These are phyloP conservation scores for Diplodus puntazzo DNA, from an alignment of 2,797 vertebrate genomes.

Conservation along the genomic window DNA sequence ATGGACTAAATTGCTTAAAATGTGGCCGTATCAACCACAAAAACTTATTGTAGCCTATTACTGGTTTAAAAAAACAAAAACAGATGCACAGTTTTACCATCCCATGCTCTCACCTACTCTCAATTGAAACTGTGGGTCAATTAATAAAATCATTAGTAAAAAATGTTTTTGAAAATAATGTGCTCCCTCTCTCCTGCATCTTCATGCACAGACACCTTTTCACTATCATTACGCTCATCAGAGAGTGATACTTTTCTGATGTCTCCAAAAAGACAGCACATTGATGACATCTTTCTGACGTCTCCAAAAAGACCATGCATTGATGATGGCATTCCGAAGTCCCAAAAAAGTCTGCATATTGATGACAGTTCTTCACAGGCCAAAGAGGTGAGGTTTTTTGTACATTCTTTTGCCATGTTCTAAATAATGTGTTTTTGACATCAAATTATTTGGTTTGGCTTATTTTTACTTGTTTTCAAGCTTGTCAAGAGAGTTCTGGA, in stretches of 20 bases:
- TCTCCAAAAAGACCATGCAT: too few species aligned
- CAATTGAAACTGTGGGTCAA: background rate
- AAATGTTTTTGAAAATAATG: background rate
- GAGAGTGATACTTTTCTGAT: background rate
- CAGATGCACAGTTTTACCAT: too few species aligned
- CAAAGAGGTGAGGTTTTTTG: background rate
- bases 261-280: too few species aligned
- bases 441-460: background rate
- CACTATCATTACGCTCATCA: background rate
- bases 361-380: conserved; percentile 4
- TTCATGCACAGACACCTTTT: conserved; percentile 1
- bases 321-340: background rate
- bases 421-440: background rate
- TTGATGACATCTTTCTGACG: too few species aligned
- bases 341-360: background rate
- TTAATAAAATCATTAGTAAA: background rate
- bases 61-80: background rate
- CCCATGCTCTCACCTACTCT: background rate
- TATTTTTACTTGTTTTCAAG: background rate
- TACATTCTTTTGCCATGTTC: background rate
- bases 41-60: background rate
- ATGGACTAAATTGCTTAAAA: background rate
- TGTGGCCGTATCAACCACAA: background rate
- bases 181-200: background rate
- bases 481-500: conserved; percentile 20